Evolutionary conservation across 2,888 invertebrate species (phyloP).

Genomic region (Laspeyria flexula): DNA sequence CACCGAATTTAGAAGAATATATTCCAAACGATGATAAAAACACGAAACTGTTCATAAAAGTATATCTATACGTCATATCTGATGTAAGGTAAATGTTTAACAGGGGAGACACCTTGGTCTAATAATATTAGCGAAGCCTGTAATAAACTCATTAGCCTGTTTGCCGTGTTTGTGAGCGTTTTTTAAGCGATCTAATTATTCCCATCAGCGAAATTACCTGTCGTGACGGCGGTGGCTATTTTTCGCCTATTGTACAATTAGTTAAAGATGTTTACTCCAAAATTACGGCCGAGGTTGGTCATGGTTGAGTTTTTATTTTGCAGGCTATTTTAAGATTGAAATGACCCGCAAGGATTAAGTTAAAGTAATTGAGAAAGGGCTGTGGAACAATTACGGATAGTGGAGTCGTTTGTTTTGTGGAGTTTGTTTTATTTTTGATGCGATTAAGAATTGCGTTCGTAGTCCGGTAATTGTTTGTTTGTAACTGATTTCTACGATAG

Average conservation of each 20-base stretch:
- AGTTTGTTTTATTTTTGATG: not conserved
- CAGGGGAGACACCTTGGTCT: too few species aligned
- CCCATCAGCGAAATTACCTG: conserved; percentile 31
- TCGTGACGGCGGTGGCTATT: conserved; percentile 11
- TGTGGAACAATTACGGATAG: conserved; percentile 1
- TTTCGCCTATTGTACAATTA: conserved; percentile 33
- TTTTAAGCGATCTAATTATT: conserved; percentile 34
- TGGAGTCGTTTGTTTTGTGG: conserved; percentile 3
- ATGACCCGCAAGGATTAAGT: not conserved
- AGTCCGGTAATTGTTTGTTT: too few species aligned
- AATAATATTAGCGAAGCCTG: not conserved
- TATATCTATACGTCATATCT: too few species aligned
- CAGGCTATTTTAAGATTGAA: not conserved
- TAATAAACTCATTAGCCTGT: conserved; percentile 12
- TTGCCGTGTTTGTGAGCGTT: conserved; percentile 12
- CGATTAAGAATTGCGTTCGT: too few species aligned
- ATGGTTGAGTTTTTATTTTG: not conserved
- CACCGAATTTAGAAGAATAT: too few species aligned
- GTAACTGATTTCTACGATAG: too few species aligned
- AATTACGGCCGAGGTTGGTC: conserved; percentile 10
- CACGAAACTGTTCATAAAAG: too few species aligned
- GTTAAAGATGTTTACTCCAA: conserved; percentile 19
- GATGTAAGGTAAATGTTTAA: too few species aligned
- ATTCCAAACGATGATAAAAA: too few species aligned
- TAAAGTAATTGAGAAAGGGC: not conserved